Evolutionary conservation across 2,797 vertebrate species (phyloP), one percentile per base, ranked within the genome.

Genomic region (Todus mexicanus): DNA sequence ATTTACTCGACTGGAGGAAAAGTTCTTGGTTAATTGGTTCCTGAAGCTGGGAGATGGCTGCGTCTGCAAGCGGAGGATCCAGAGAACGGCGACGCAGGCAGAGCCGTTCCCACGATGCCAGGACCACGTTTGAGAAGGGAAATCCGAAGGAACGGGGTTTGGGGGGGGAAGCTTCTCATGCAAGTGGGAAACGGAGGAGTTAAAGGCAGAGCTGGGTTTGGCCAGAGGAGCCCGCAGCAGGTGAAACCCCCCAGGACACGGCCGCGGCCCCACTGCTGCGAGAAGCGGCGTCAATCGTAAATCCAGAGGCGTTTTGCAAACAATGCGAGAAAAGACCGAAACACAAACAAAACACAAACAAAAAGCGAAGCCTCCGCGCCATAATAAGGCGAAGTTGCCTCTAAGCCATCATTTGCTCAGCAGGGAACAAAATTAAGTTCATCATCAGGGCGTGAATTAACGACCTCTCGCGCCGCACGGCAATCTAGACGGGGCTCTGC

Each of bases 391-490:
- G 88, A 43, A 93, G 88, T 50, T 66, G 82, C 94, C 95, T 93
- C 88, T 29, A 37, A 90, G 80, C 87, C 80, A 37, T 92, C 93
- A 76, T 91, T 96, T 92, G 95, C 96, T 94, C 96, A 87, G 94
- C 73, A 38, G 91, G 96, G 93, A 94, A 92, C 91, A 96, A 94
- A 96, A 95, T 94, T 90, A 97, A 84, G 93, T 80, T 85, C 84
- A 92, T 95, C 92, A 85, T 77, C 93, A 70, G 91, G 96, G 96
- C 25, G 70, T 91, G 93, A 96, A 94, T 96, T 95, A 97, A 94
- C 77, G 61, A 91, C 89, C 95, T 92, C 93, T 83, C 65, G 20
- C 29, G 61, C 90, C 84, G 92, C 95, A 94, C 89, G 89, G 92
- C 92, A 87, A 92, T 75, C 93, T 68, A 56, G 42, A 47, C 51